These are phyloP conservation scores for Zosterops pallidus DNA, from an alignment of 2,113 vertebrate species.

Conservation along the genomic window DNA sequence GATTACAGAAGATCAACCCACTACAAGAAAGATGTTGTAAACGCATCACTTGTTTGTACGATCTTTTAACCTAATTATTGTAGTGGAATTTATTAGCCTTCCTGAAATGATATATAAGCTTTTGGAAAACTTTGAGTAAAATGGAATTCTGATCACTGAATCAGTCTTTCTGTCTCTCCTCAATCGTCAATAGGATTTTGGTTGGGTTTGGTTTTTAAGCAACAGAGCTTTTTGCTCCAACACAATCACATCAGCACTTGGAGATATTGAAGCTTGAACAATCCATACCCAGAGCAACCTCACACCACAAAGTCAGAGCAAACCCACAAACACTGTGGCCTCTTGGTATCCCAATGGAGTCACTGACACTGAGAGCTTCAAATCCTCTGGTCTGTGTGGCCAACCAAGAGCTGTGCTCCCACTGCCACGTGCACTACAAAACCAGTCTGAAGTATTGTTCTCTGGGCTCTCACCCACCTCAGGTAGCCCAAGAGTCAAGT, in stretches of 20 bases:
- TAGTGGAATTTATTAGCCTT: no score
- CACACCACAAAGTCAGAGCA: not conserved
- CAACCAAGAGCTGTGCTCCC: not conserved
- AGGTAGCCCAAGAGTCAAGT: accelerated
- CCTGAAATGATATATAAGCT: no score
- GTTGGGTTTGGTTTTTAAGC: not conserved
- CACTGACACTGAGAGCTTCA: accelerated
- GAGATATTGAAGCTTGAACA: not conserved
- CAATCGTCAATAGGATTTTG: not conserved
- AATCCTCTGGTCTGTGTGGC: not conserved
- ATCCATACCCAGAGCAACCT: not conserved
- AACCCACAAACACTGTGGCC: not conserved
- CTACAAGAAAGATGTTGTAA: no score
- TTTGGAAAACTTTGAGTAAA: no score
- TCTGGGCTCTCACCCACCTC: not conserved
- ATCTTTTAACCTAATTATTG: no score
- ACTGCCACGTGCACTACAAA: not conserved
- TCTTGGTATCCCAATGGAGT: not conserved
- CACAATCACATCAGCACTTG: not conserved
- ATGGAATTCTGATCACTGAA: no score
- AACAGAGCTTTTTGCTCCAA: not conserved
- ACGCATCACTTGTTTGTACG: no score
- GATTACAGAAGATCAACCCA: no score
- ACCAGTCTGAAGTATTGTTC: not conserved
- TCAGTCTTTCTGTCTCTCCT: no score